Evolutionary conservation across 1,140 invertebrate species (phyloP), one percentile per base, ranked within the genome.

Genomic region (Bombus breviceps): DNA sequence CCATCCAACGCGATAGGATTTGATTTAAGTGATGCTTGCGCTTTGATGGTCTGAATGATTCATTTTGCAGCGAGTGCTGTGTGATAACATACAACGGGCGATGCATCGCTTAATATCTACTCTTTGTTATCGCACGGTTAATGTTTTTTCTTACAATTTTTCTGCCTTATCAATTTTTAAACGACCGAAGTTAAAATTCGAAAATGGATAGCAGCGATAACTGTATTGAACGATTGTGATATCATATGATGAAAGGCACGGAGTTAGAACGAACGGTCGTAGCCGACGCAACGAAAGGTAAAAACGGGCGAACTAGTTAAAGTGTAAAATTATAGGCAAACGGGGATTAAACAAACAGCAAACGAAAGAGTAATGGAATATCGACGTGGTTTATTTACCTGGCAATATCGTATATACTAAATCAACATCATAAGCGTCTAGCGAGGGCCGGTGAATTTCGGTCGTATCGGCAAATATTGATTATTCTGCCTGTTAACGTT

Each of bases 351-450:
- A 57, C 69, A 83, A 83, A 83, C 47, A 83, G 28, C 22, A n/a
- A 37, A 32, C 41, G 73, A 83, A 83, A 83, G 64, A 69, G 74
- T 66, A 83, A 83, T 83, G 43, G 74, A 83, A 83, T 83, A 83
- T 83, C 74, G 37, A 34, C 37, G 47, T 37, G 25, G 82, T 37
- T 39, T 69, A 57, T 83, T 71, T 77, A 75, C n/a, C n/a, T 13
- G 18, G 37, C 47, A 69, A 69, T 77, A 69, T 83, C 64, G 82
- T 69, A 66, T 66, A 83, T 53, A 66, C 64, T 59, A 68, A 69
- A 77, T 83, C 74, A 83, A 83, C 82, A 71, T 83, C 47, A 83
- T 83, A 83, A 83, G 62, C 82, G 75, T 69, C n/a, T 57, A 66
- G 37, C 72, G 41, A 22, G 37, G 43, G 2, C 18, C n/a, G 82